A percentile compares a stretch with the other conserved stretches of the same genome.
Conservation (phyloP, 2,113 vertebrate species). For the Pangasianodon hypophthalmus region DNA sequence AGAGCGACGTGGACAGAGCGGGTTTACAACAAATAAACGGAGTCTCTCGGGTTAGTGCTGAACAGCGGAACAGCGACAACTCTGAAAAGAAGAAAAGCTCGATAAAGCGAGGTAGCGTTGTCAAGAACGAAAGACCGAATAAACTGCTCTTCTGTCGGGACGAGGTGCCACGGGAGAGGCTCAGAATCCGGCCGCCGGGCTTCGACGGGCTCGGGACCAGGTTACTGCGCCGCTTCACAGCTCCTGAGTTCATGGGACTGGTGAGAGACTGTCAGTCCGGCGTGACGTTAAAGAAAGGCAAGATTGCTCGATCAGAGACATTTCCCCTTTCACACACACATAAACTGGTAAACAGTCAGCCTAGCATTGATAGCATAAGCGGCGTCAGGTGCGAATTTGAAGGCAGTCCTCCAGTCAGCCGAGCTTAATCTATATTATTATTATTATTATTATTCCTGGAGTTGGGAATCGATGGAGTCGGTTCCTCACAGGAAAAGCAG, state of each 20-base stretch:
- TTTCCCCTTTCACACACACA: conserved; percentile 73
- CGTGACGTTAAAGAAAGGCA: conserved; percentile 62
- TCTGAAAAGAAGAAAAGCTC: conserved; percentile 59
- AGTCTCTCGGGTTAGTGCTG: conserved; percentile 54
- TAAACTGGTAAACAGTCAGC: conserved; percentile 75
- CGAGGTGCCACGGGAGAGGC: conserved; percentile 64
- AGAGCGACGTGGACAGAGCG: conserved; percentile 61
- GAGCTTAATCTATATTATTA: conserved; percentile 45
- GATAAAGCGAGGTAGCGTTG: conserved; percentile 66
- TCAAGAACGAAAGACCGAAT: conserved; percentile 52
- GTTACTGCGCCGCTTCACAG: conserved; percentile 76
- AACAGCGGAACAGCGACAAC: conserved; percentile 48
- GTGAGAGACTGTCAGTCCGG: conserved; percentile 68
- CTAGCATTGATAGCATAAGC: conserved; percentile 77
- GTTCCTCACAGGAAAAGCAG: neutral
- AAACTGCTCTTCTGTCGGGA: conserved; percentile 68
- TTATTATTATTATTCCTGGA: neutral
- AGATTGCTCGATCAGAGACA: conserved; percentile 76
- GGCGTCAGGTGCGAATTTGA: conserved; percentile 79
- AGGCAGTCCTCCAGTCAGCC: conserved; percentile 62
- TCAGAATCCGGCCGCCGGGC: conserved; percentile 55
- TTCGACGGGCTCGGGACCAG: conserved; percentile 70
- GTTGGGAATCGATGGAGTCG: neutral
- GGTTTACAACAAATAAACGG: conserved; percentile 39
- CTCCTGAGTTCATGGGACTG: conserved; percentile 78